Percentiles rank a stretch among this genome's conserved stretches.
phyloP scores from a whole-genome alignment of 2,888 invertebrate genomes.

The Unio pictorum region DNA sequence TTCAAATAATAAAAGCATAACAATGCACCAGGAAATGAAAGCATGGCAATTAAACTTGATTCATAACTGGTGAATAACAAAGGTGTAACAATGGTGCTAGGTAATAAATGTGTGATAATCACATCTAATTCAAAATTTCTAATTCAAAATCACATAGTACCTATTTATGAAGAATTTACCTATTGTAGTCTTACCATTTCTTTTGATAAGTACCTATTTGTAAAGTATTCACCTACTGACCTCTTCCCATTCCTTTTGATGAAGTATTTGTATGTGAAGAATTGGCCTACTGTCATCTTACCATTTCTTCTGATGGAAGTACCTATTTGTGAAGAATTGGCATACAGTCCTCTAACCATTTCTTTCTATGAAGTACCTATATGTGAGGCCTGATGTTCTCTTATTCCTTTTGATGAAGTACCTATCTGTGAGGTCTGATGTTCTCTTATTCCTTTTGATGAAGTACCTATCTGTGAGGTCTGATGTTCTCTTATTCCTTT shows the following conservation, averaged over 20 bases:
- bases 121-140: too few relatives aligned
- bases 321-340: too few relatives aligned
- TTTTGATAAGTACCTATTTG: conserved; percentile 74
- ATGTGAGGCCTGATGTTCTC: not conserved
- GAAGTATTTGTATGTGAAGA: conserved; percentile 66
- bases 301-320: too few relatives aligned
- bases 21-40: too few relatives aligned
- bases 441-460: conserved; percentile 71
- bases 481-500: conserved; percentile 66
- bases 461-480: conserved; percentile 66
- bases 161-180: not conserved
- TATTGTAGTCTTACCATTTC: conserved; percentile 59
- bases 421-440: not conserved
- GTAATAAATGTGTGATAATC: too few relatives aligned
- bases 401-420: conserved; percentile 73
- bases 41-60: too few relatives aligned
- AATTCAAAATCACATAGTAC: conserved; percentile 75
- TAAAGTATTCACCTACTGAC: not conserved
- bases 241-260: conserved; percentile 72
- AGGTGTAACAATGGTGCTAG: too few relatives aligned
- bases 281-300: too few relatives aligned
- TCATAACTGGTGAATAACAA: too few relatives aligned
- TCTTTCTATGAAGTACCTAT: conserved; percentile 62
- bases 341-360: conserved; percentile 39
- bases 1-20: too few relatives aligned